Conservation (phyloP, 2,113 vertebrate species). For the Phylloscopus whistleri region DNA sequence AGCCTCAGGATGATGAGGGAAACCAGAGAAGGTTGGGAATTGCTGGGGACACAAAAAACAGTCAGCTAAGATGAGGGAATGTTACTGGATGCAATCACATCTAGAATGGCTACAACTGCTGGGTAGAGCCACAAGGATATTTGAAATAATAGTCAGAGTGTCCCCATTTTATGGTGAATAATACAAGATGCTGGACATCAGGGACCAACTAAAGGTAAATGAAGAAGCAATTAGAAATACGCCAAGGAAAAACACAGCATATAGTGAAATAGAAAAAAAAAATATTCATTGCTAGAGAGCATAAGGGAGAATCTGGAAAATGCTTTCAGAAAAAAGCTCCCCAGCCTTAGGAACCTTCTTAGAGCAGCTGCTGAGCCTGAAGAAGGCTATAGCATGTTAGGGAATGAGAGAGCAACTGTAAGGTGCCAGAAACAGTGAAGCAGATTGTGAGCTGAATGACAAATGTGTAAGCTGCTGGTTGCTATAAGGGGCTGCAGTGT, state of each 20-base stretch:
- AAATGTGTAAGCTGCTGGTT: constrained; percentile 43
- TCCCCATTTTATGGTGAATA: neutral
- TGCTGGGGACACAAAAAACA: neutral
- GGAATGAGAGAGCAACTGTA: neutral
- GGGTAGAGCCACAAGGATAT: neutral
- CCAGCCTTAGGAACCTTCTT: neutral
- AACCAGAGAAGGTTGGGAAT: neutral
- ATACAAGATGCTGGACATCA: neutral
- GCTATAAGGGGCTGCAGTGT: constrained; percentile 33
- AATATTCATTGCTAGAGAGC: neutral
- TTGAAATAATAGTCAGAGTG: neutral
- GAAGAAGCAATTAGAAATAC: neutral
- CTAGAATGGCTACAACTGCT: neutral
- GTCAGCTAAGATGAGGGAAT: neutral
- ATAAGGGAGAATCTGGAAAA: neutral
- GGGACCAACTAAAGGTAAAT: neutral
- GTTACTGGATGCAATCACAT: neutral
- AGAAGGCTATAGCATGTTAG: constrained; percentile 19
- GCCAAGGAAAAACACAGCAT: neutral
- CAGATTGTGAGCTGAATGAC: constrained; percentile 52
- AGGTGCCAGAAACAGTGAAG: constrained; percentile 31
- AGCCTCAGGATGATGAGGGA: neutral
- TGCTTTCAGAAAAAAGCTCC: neutral
- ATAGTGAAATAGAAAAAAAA: neutral
- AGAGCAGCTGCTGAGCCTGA: constrained; percentile 45